A percentile compares a stretch with the other conserved stretches of the same genome.
These are phyloP conservation scores for Volucella bombylans DNA, from an alignment of 2,888 invertebrate species.

Conservation along the genomic window DNA sequence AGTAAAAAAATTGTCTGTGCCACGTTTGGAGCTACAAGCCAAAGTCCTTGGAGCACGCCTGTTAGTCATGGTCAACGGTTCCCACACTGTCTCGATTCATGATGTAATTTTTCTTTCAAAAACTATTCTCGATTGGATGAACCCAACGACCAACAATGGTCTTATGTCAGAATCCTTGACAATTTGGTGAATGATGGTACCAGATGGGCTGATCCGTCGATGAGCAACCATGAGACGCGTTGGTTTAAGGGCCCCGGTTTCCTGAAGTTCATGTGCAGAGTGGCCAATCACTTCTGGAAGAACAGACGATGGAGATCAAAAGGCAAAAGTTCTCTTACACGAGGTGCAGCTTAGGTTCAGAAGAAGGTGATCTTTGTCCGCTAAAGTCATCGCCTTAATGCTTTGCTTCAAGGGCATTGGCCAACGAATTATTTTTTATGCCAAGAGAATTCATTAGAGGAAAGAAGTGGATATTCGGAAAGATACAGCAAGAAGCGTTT, in stretches of 20 bases:
- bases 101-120: conserved; percentile 12
- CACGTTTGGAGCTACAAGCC: conserved; percentile 10
- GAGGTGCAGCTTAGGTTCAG: background rate
- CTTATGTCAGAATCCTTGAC: conserved; percentile 3
- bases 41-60: background rate
- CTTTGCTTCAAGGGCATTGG: background rate
- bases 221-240: background rate
- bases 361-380: conserved; percentile 5
- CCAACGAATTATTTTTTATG: conserved; percentile 4
- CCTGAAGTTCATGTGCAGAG: background rate
- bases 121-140: conserved; percentile 23
- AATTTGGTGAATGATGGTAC: conserved; percentile 40
- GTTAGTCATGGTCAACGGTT: background rate
- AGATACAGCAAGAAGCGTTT: conserved; percentile 3
- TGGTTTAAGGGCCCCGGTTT: conserved; percentile 24
- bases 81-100: background rate
- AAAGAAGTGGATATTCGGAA: background rate
- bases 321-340: too few relatives aligned
- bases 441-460: background rate
- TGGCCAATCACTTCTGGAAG: too few relatives aligned
- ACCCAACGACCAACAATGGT: conserved; percentile 26
- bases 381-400: background rate
- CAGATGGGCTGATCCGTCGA: background rate
- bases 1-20: conserved; percentile 15
- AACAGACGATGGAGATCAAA: background rate